Conservation (phyloP, 2,113 vertebrate genomes). For the Mormyrus lacerda region DNA sequence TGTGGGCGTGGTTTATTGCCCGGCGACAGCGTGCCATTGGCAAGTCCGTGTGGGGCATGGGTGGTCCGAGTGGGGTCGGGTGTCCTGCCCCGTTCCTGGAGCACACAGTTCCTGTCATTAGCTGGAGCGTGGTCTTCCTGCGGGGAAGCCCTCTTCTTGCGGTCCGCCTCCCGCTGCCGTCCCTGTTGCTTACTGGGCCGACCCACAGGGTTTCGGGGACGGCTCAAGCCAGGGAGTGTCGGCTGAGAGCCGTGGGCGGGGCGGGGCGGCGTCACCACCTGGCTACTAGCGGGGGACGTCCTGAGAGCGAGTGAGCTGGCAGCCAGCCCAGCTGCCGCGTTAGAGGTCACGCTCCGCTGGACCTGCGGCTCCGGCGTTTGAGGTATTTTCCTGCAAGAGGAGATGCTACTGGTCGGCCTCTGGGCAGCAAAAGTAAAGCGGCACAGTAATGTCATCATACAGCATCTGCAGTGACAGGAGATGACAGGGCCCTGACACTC, state of each 20-base stretch:
- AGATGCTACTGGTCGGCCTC: background rate
- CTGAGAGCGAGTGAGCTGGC: constrained; percentile 49
- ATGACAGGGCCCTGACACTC: constrained; percentile 37
- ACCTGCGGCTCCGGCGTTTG: constrained; percentile 65
- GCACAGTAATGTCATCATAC: background rate
- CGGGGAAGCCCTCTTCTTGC: constrained; percentile 68
- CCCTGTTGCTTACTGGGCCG: constrained; percentile 70
- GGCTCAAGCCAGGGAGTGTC: constrained; percentile 50
- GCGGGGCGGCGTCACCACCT: constrained; percentile 54
- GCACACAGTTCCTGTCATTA: constrained; percentile 74
- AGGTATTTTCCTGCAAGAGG: constrained; percentile 75
- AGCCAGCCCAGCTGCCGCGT: constrained; percentile 46
- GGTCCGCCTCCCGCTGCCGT: constrained; percentile 56
- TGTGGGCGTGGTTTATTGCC: constrained; percentile 54
- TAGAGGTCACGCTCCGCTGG: constrained; percentile 39
- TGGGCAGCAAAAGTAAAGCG: background rate
- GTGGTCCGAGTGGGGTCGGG: constrained; percentile 47
- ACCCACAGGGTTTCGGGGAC: constrained; percentile 63
- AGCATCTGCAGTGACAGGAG: background rate
- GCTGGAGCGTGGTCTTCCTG: constrained; percentile 59
- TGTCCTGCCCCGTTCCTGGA: constrained; percentile 56
- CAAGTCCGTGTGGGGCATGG: constrained; percentile 53
- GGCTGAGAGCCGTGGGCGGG: constrained; percentile 50
- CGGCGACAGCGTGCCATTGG: constrained; percentile 68
- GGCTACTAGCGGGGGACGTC: constrained; percentile 46